Percentiles rank a stretch among this genome's conserved stretches.
Evolutionary conservation across 53 echinoderm and acorn worm species (phyloP).

Genomic region (Apostichopus leukothele): DNA sequence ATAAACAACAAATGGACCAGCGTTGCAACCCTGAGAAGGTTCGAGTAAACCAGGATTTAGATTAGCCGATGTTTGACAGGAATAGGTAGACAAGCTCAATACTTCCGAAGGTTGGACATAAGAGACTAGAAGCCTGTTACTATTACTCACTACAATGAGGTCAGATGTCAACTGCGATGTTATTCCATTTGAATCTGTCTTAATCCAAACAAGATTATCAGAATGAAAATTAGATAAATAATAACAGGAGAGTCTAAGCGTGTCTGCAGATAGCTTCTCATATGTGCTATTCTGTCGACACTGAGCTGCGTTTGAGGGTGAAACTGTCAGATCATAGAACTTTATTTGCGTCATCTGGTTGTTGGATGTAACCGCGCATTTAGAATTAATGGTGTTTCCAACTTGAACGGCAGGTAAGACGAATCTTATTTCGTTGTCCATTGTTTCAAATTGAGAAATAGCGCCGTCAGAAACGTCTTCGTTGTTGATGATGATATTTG

Average conservation of each 20-base stretch:
- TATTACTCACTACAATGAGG: background rate
- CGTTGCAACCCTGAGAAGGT: no score
- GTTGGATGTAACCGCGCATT: background rate
- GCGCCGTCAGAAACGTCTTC: background rate
- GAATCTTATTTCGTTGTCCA: background rate
- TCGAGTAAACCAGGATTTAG: background rate
- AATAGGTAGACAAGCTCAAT: background rate
- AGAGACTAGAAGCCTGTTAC: background rate
- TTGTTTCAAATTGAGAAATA: background rate
- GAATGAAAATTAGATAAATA: background rate
- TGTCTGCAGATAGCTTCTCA: no score
- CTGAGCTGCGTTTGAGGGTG: background rate
- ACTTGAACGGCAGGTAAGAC: background rate
- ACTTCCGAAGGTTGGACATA: background rate
- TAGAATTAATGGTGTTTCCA: background rate
- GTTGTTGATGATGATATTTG: background rate
- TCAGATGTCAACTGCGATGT: background rate
- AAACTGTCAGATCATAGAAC: background rate
- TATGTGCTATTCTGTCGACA: no score
- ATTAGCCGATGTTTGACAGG: background rate
- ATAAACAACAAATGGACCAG: no score
- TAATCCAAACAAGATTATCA: background rate
- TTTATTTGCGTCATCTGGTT: background rate
- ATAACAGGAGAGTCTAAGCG: no score
- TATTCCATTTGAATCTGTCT: background rate